Base-by-base conservation (phyloP, 2,113 vertebrate genomes). In the Sciurus niger region DNA sequence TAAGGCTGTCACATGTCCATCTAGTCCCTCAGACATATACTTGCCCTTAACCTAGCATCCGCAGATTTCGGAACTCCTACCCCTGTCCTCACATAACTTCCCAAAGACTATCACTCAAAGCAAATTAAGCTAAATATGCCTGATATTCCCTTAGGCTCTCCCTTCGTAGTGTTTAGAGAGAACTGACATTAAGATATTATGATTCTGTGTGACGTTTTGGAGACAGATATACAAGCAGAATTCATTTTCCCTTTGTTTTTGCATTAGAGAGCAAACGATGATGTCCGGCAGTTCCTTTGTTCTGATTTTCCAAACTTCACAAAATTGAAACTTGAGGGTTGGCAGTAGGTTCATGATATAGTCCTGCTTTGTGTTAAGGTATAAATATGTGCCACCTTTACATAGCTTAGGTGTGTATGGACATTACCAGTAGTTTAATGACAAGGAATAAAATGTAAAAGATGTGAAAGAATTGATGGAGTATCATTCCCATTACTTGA, bases 301-400 rank as follows among this genome's bases (percentile, higher is more conserved):
- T 2, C 12, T 84, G 34, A 85, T n/a, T 46, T 82, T 53, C 37
- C 73, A 82, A 90, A 80, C 30, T 70, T 96, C n/a, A 40, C 48
- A 28, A 65, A 89, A 65, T 34, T 14, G 8, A 37, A 82, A 63
- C 34, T n/a, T 67, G 46, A 73, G 25, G 74, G 13, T 70, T 68
- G 53, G 32, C 78, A 18, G 8, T 28, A 60, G 34, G 16, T n/a
- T 6, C 1, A 63, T 9, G 8, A 25, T 6, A 67, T 1, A 83
- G 28, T 7, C 55, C 48, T 87, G 24, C 37, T 88, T 55, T 86
- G 30, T 43, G 1, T 55, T 88, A 25, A 22, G 40, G 1, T 63
- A 20, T 48, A 68, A 58, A 24, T 25, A 4, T 34, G 9, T 79
- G 48, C 34, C 8, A 24, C 46, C 5, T n/a, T 55, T 34, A 32